Base-by-base conservation (phyloP, 2,888 invertebrate genomes). In the Parthenolecanium corni region DNA sequence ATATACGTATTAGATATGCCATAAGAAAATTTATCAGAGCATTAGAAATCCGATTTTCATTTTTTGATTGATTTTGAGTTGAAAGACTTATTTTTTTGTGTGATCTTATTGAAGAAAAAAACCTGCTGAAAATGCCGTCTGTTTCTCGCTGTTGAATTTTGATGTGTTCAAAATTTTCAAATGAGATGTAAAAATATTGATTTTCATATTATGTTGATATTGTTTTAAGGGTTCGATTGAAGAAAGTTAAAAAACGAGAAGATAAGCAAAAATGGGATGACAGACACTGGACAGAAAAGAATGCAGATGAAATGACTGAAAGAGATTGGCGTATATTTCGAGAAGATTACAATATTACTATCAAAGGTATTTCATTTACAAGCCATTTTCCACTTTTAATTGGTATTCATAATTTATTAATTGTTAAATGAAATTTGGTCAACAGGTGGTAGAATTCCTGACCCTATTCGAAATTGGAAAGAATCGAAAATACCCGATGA, bases 241-340 rank as follows among this genome's bases (percentile, higher is more conserved):
- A 92, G 72, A 94, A 93, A 73, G 86, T 94, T 0, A 88, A 90
- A 69, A 85, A 87, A 71, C 91, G 91, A 74, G 97, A 98, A 76
- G 97, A 96, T 68, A 97, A 97, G 76, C 94, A 95, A 72, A 88
- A 92, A 71, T 97, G 93, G 91, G 98, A 98, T 74, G 97, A 99
- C 73, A 82, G 98, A 4, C 98, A 99, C 74, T 99, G 98, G 98
- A 88, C 90, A 3, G 95, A 97, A 71, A 98, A 98, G 73, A 84
- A 84, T 11, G 76, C 86, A 0, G 83, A 85, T 57, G 95, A 97
- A 75, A 99, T 99, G 98, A 92, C 90, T 0, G 97, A 99, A 74
- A 80, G 98, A 70, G 98, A 99, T 78, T 99, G 98, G 98, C 83
- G 98, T 74, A 99, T 99, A 70, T 99, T 99, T 74, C 82, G 96